Percentiles rank a stretch among this genome's conserved stretches.
phyloP scores from a whole-genome alignment of 1,140 invertebrate genomes.

The Drosophila prosaltans region DNA sequence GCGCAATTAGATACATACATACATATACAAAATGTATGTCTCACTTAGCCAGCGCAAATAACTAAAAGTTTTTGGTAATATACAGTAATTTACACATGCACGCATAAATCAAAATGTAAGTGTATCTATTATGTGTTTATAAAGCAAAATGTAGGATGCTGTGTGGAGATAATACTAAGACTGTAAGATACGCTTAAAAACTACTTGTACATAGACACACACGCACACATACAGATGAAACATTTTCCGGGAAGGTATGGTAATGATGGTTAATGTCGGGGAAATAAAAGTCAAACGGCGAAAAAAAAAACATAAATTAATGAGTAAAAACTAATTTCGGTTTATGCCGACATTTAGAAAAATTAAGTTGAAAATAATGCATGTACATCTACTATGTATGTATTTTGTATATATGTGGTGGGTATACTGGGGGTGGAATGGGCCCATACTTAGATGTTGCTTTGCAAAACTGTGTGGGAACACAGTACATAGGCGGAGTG shows the following conservation, averaged over 20 bases:
- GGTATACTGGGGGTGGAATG: neutral
- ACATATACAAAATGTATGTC: neutral
- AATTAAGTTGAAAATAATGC: slow-evolving; percentile 13
- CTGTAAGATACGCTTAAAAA: neutral
- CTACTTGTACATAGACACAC: neutral
- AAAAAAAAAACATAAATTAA: neutral
- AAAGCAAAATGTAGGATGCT: neutral
- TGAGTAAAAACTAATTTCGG: neutral
- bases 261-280: neutral
- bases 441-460: neutral
- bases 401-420: slow-evolving; percentile 4
- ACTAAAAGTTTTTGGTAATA: neutral
- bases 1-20: neutral
- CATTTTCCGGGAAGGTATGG: neutral
- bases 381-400: slow-evolving; percentile 2
- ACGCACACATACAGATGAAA: neutral
- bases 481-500: slow-evolving; percentile 13
- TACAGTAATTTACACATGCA: slow-evolving; percentile 1
- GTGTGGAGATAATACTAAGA: neutral
- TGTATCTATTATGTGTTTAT: neutral
- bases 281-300: neutral
- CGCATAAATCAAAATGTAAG: too few relatives aligned
- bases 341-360: neutral
- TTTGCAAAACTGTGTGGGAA: neutral
- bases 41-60: neutral